Evolutionary conservation across 2,113 vertebrate species (phyloP).

Genomic region (Coreoperca whiteheadi): DNA sequence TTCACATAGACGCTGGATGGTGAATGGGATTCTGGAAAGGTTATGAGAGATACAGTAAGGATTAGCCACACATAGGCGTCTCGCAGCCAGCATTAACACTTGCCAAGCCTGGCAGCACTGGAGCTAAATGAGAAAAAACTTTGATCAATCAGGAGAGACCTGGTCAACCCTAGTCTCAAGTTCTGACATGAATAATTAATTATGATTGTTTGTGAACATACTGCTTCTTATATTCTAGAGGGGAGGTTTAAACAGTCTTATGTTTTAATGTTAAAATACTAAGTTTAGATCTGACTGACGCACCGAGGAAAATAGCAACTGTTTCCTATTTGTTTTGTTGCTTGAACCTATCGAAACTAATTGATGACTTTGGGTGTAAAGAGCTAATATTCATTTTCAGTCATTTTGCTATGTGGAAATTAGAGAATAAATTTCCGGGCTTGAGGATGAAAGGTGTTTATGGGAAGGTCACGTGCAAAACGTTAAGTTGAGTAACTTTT

Average conservation of each 20-base stretch:
- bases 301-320: not conserved
- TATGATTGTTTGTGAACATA: not conserved
- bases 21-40: slow-evolving; percentile 92
- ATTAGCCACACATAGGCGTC: not conserved
- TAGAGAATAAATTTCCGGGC: not conserved
- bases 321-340: not conserved
- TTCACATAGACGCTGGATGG: slow-evolving; percentile 97
- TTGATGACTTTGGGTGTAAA: not conserved
- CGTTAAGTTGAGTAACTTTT: not conserved
- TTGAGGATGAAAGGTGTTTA: not conserved
- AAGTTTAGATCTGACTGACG: not conserved
- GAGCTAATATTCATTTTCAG: not conserved
- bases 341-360: not conserved
- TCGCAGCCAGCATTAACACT: not conserved
- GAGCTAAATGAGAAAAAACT: not conserved
- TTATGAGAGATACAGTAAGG: slow-evolving; percentile 20
- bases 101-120: not conserved
- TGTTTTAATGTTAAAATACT: not conserved
- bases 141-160: not conserved
- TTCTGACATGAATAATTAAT: not conserved
- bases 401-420: not conserved
- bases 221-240: not conserved
- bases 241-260: not conserved
- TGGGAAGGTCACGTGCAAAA: not conserved
- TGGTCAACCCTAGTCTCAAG: not conserved